These are phyloP conservation scores for Lepus townsendii DNA, from an alignment of 2,797 vertebrate genomes.

Conservation along the genomic window DNA sequence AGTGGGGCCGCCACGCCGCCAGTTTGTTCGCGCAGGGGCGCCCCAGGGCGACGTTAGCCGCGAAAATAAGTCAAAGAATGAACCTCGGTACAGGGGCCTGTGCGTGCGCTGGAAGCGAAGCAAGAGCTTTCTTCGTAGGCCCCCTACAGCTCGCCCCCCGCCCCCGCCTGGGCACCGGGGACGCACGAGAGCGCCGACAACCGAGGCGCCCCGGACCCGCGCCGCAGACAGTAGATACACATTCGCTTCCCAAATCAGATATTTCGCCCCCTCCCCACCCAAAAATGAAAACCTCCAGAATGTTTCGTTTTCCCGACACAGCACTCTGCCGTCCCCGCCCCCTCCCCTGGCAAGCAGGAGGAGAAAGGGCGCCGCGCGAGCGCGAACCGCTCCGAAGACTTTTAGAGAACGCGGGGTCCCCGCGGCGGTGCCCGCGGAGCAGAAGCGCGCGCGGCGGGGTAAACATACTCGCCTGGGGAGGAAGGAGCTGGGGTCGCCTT, in stretches of 20 bases:
- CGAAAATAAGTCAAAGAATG: not conserved
- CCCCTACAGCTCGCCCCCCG: not conserved
- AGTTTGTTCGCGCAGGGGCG: not conserved
- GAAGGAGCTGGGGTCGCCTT: constrained; percentile 68
- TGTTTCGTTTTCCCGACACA: not conserved
- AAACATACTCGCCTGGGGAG: constrained; percentile 76
- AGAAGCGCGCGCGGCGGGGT: constrained; percentile 53
- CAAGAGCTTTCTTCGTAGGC: not conserved
- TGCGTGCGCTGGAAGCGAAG: not conserved
- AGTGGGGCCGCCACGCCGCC: not conserved
- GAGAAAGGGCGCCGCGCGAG: not conserved
- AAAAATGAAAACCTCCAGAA: not conserved
- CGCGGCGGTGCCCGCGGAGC: constrained; percentile 21
- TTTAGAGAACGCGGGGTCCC: constrained; percentile 30
- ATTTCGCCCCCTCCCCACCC: not conserved
- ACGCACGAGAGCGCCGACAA: not conserved
- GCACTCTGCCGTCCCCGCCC: not conserved
- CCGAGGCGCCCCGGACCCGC: not conserved
- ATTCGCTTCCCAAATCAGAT: constrained; percentile 40
- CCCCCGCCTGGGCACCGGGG: not conserved
- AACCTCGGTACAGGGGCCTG: not conserved
- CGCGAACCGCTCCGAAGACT: constrained; percentile 4
- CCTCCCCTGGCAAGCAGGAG: not conserved
- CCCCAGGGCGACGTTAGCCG: not conserved
- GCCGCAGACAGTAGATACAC: not conserved